phyloP scores from a whole-genome alignment of 2,113 vertebrate genomes.

The Pollachius pollachius region DNA sequence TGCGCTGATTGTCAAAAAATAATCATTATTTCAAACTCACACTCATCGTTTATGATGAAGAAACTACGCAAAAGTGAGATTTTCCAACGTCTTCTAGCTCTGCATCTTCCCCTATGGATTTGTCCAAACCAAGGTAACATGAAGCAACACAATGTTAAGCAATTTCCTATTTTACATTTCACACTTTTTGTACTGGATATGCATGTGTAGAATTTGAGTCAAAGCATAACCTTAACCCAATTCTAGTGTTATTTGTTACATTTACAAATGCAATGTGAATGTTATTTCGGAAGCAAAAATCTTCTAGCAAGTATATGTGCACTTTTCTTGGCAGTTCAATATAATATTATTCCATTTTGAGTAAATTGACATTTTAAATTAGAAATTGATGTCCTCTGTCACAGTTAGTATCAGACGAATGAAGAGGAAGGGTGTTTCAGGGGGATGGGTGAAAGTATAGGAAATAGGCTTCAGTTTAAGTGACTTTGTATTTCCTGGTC shows the following conservation, averaged over 20 bases:
- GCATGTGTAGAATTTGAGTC: not conserved
- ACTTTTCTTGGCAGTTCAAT: too few relatives aligned
- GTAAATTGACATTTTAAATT: too few relatives aligned
- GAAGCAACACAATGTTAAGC: conserved; percentile 28
- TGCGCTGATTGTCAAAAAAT: too few relatives aligned
- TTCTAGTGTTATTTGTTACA: too few relatives aligned
- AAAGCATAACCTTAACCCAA: too few relatives aligned
- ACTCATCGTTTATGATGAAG: not conserved
- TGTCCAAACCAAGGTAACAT: conserved; percentile 23
- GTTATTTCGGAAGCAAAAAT: too few relatives aligned
- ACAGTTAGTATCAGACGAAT: conserved; percentile 26
- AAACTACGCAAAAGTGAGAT: conserved; percentile 16
- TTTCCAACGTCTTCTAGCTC: not conserved
- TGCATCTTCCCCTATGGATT: conserved; percentile 3
- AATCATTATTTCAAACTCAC: too few relatives aligned
- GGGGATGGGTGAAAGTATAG: conserved; percentile 29
- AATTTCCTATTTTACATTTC: conserved; percentile 36
- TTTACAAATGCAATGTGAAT: too few relatives aligned
- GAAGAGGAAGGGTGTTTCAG: conserved; percentile 66
- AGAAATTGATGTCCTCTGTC: conserved; percentile 4
- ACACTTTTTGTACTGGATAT: too few relatives aligned
- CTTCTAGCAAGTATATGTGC: too few relatives aligned
- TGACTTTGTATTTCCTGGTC: conserved; percentile 84
- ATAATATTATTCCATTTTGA: too few relatives aligned
- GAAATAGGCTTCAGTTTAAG: conserved; percentile 76